Conservation (phyloP, 2,113 vertebrate species). For the Forbesichthys agassizii region DNA sequence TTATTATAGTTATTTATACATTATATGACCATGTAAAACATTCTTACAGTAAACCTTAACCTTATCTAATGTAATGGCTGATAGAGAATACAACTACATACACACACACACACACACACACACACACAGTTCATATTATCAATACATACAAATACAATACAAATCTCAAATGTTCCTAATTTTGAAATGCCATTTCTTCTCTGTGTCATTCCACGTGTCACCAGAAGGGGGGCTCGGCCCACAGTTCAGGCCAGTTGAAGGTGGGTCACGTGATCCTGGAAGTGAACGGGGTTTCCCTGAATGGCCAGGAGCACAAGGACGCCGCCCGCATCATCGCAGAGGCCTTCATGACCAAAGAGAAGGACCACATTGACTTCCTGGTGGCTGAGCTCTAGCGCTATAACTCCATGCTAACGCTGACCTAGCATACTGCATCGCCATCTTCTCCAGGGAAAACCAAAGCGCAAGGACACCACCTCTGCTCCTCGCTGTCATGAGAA, state of each 20-base stretch:
- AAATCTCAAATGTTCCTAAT: background rate
- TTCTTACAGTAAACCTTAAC: too few species aligned
- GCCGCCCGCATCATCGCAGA: constrained; percentile 88
- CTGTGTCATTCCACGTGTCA: background rate
- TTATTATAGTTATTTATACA: too few species aligned
- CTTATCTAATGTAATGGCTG: background rate
- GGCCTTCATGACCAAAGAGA: constrained; percentile 92
- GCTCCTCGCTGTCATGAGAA: too few species aligned
- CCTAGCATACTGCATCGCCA: too few species aligned
- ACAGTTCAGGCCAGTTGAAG: constrained; percentile 87
- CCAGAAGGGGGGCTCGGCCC: constrained; percentile 88
- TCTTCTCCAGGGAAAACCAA: too few species aligned
- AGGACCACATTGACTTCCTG: constrained; percentile 88
- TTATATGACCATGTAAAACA: too few species aligned
- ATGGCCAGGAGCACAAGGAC: constrained; percentile 87
- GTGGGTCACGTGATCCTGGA: constrained; percentile 94
- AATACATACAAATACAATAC: background rate
- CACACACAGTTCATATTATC: background rate
- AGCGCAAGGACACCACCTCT: too few species aligned
- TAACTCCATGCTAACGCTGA: constrained; percentile 22
- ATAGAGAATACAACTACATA: background rate
- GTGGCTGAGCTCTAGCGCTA: constrained; percentile 77
- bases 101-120: background rate
- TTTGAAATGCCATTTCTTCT: background rate
- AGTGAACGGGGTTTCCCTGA: constrained; percentile 84